Evolutionary conservation across 1,140 invertebrate species (phyloP).

Genomic region (Lysiphlebus fabarum): DNA sequence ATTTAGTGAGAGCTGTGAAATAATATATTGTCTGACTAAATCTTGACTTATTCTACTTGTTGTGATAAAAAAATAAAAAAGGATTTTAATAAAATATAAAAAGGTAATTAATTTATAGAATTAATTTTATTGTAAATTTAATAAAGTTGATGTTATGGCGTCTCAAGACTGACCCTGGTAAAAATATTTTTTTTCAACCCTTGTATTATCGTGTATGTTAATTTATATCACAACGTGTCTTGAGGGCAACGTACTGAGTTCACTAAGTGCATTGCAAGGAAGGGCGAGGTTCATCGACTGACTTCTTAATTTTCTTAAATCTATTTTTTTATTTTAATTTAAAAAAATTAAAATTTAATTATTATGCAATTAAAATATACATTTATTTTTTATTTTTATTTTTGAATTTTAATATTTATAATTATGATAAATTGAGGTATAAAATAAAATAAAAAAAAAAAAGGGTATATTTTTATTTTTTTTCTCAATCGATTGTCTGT

Average conservation of each 20-base stretch:
- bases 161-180: conserved; percentile 11
- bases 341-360: background rate
- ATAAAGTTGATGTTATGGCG: too few species aligned
- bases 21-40: too few species aligned
- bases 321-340: background rate
- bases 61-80: too few species aligned
- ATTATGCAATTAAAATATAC: background rate
- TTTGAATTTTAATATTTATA: background rate
- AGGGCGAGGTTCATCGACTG: background rate
- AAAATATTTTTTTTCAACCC: conserved; percentile 14
- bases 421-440: background rate
- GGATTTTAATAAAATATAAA: too few species aligned
- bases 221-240: conserved; percentile 8
- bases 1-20: too few species aligned
- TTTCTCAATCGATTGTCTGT: conserved; percentile 10
- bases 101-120: too few species aligned
- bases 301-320: background rate
- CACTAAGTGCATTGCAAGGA: conserved; percentile 8
- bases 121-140: too few species aligned
- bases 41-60: too few species aligned
- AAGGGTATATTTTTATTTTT: background rate
- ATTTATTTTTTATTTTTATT: background rate
- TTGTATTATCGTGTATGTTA: background rate
- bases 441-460: conserved; percentile 3
- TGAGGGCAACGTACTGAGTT: conserved; percentile 11